A percentile compares a stretch with the other conserved stretches of the same genome.
Evolutionary conservation across 2,113 vertebrate genomes (phyloP).

Genomic region (Caranx melampygus): DNA sequence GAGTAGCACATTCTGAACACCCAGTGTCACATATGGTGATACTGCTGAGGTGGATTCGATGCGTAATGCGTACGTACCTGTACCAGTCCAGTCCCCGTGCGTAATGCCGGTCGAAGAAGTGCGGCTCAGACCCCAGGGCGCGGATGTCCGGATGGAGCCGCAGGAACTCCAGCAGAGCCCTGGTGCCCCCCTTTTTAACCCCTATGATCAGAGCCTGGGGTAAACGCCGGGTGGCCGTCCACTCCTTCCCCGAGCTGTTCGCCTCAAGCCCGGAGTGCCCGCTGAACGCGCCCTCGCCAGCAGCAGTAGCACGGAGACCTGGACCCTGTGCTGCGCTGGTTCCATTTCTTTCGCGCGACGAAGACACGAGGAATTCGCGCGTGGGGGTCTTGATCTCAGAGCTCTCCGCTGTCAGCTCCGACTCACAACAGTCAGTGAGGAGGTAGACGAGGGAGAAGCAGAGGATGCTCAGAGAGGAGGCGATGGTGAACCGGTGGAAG

Average conservation of each 20-base stretch:
- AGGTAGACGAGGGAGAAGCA: constrained; percentile 82
- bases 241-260: constrained; percentile 79
- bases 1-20: neutral
- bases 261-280: constrained; percentile 56
- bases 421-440: constrained; percentile 79
- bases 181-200: constrained; percentile 86
- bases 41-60: neutral
- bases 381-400: constrained; percentile 46
- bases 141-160: constrained; percentile 86
- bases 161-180: constrained; percentile 86
- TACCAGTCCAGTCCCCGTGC: constrained; percentile 86
- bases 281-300: constrained; percentile 32
- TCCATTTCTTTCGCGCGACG: constrained; percentile 65
- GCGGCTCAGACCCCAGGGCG: constrained; percentile 85
- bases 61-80: constrained; percentile 76
- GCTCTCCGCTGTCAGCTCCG: constrained; percentile 67
- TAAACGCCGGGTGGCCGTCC: constrained; percentile 81
- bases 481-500: constrained; percentile 80
- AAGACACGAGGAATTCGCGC: constrained; percentile 49
- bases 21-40: neutral
- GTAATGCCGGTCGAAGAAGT: constrained; percentile 88
- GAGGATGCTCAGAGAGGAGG: constrained; percentile 79
- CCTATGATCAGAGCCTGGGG: constrained; percentile 87
- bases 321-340: constrained; percentile 33
- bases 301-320: neutral